Evolutionary conservation across 2,797 vertebrate species (phyloP), one percentile per base, ranked within the genome.

Genomic region (Coranthus polyacanthus): DNA sequence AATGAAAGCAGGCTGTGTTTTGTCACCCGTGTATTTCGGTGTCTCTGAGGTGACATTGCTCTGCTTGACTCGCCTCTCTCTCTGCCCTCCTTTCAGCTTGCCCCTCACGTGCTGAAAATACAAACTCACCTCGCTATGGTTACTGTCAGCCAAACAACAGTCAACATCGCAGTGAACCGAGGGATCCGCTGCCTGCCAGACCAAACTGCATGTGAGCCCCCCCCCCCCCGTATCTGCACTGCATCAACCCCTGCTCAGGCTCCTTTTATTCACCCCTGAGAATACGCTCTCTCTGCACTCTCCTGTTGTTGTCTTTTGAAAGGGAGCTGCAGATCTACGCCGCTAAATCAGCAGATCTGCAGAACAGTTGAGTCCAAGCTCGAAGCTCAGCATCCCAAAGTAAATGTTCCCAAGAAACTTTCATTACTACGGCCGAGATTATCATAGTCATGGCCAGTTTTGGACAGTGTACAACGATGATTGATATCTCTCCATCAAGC

Each of bases 91-190:
- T 79, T 63, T 68, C 64, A 49, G 55, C 50, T 73, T 52, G 8
- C 56, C 44, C 51, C 60, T 78, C 90, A 88, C 79, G 77, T 88
- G 84, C 79, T 6, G 57, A 36, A 83, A 83, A 88, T 75, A 82
- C 78, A 78, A 63, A 73, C 56, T 72, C 51, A n/a, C 10, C 80
- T 88, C 65, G 18, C 87, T 59, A 91, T 92, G 88, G 92, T 77
- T 82, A 94, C 89, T 43, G 78, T 58, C 69, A 68, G 78, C 74
- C 86, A 90, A 93, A 93, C 88, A 93, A 52, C 69, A 75, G 76
- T 89, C 88, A 93, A 91, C 90, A 91, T 59, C 21, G 53, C 63
- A 50, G 66, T 10, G 50, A 65, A 49, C 22, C 62, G 38, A 75
- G 43, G 46, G 45, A 39, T 72, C 58, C 20, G 6, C 13, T 1